Evolutionary conservation across 2,797 vertebrate genomes (phyloP).

Genomic region (Mormyrus proboscirostris): DNA sequence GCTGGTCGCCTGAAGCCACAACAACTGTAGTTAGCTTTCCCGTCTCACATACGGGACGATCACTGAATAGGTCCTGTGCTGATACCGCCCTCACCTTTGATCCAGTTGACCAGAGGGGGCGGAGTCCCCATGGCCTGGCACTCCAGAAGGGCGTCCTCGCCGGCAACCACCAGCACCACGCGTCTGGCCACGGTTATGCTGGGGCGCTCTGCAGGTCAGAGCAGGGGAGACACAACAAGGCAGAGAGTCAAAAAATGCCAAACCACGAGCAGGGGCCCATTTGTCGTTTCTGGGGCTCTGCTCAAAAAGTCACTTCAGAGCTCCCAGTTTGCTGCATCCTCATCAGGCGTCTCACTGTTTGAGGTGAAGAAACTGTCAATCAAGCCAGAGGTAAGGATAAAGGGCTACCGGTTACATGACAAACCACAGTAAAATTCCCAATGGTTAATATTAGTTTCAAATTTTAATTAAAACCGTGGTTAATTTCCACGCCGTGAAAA

Average conservation of each 20-base stretch:
- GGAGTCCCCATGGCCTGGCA: slow-evolving; percentile 69
- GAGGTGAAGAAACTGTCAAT: not conserved
- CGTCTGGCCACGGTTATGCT: slow-evolving; percentile 53
- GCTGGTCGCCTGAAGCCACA: slow-evolving; percentile 62
- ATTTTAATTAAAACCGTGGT: no score
- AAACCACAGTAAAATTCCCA: no score
- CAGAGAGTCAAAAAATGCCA: not conserved
- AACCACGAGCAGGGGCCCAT: not conserved
- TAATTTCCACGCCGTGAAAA: no score
- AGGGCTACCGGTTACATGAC: no score
- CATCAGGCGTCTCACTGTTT: not conserved
- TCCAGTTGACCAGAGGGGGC: slow-evolving; percentile 70
- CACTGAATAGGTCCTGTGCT: not conserved
- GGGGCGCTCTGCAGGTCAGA: slow-evolving; percentile 55
- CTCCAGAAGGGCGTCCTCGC: slow-evolving; percentile 69
- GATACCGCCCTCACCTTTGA: slow-evolving; percentile 65
- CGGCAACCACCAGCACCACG: slow-evolving; percentile 57
- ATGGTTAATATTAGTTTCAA: no score
- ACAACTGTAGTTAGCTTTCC: not conserved
- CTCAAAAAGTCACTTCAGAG: not conserved
- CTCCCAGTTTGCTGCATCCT: not conserved
- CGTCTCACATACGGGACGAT: not conserved
- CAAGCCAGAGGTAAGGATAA: not conserved
- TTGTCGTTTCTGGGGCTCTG: not conserved
- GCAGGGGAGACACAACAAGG: not conserved